Evolutionary conservation across 64 coral and sea anemone species (phyloP).

Genomic region (Platygyra sinensis): DNA sequence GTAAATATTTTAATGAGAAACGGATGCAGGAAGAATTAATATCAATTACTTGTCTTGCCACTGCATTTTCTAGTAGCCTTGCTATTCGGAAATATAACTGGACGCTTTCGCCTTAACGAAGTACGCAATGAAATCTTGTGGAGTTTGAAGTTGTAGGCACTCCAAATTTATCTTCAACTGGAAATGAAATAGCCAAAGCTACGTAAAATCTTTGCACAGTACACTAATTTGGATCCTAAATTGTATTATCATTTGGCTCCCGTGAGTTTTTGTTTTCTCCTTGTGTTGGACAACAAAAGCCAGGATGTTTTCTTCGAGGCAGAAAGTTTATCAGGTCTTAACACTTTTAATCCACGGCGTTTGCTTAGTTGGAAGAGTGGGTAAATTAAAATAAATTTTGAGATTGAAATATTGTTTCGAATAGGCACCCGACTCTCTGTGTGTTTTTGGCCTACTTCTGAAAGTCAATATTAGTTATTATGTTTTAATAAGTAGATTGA

Average conservation of each 20-base stretch:
- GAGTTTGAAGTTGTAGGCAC: no score
- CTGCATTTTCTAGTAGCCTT: not conserved
- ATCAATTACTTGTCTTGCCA: not conserved
- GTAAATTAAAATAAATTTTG: not conserved
- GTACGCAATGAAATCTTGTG: not conserved
- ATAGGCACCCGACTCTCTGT: not conserved
- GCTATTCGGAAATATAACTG: not conserved
- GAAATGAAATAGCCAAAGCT: not conserved
- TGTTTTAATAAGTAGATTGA: not conserved
- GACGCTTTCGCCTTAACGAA: not conserved
- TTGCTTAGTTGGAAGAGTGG: not conserved
- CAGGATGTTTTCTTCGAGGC: not conserved
- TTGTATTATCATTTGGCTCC: not conserved
- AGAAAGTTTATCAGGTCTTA: not conserved
- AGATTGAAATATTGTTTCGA: not conserved
- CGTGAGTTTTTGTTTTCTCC: not conserved
- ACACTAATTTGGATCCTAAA: not conserved
- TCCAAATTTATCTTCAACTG: no score
- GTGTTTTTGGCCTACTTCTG: not conserved
- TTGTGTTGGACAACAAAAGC: not conserved
- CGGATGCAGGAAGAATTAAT: not conserved
- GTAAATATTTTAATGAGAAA: not conserved
- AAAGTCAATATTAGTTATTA: not conserved
- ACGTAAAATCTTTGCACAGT: not conserved
- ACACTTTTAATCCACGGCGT: not conserved